These are phyloP conservation scores for Synanthedon formicaeformis DNA, from an alignment of 2,888 invertebrate genomes.

Conservation along the genomic window DNA sequence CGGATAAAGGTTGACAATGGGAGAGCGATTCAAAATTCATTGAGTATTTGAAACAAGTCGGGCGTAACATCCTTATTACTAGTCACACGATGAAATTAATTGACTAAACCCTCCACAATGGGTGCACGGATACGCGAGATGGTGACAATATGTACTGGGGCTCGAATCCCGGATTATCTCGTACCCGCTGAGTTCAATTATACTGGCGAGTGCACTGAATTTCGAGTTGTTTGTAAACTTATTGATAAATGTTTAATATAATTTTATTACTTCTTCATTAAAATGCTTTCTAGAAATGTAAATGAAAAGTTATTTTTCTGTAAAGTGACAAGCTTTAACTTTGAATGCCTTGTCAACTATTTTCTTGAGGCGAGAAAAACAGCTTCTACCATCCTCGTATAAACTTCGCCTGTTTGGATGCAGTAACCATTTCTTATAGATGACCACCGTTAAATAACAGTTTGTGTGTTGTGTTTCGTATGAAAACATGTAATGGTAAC, in stretches of 20 bases:
- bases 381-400: too few species aligned
- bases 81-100: conserved; percentile 47
- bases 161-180: conserved; percentile 35
- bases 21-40: conserved; percentile 13
- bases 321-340: too few species aligned
- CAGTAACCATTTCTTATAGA: too few species aligned
- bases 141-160: conserved; percentile 25
- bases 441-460: too few species aligned
- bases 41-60: conserved; percentile 17
- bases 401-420: too few species aligned
- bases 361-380: too few species aligned
- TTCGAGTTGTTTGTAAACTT: conserved; percentile 1
- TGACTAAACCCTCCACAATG: conserved; percentile 43
- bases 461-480: too few species aligned
- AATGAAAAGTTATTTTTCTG: background rate
- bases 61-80: conserved; percentile 31
- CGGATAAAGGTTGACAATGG: too few species aligned
- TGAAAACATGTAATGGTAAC: too few species aligned
- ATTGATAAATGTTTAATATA: background rate
- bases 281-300: too few species aligned
- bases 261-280: too few species aligned
- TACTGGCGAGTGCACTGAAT: conserved; percentile 20
- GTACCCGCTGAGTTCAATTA: conserved; percentile 32
- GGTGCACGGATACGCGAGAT: conserved; percentile 28
- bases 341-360: too few species aligned